phyloP scores from a whole-genome alignment of 2,113 vertebrate species.

The Dermatemys mawii region DNA sequence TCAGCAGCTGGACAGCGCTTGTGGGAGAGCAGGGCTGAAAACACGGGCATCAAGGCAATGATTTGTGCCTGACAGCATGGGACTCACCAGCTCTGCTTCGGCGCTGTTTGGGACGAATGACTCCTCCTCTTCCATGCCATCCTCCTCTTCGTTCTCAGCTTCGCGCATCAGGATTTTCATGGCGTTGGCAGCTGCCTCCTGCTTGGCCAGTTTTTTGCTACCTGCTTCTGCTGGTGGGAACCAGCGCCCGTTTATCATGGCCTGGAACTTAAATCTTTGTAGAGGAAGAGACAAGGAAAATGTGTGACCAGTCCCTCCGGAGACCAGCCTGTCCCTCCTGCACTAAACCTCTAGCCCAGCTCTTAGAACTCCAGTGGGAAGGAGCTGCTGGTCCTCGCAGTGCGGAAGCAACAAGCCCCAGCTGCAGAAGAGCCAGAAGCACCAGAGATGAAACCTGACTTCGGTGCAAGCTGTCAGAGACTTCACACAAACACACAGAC shows the following conservation, averaged over 20 bases:
- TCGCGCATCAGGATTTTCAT: slow-evolving; percentile 87
- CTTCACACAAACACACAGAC: not conserved
- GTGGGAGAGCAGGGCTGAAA: not conserved
- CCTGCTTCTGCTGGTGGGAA: slow-evolving; percentile 93
- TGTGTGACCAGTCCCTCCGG: not conserved
- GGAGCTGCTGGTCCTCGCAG: not conserved
- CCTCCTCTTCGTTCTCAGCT: slow-evolving; percentile 76
- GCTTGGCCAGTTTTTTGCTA: slow-evolving; percentile 95
- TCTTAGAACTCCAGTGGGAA: not conserved
- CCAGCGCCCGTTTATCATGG: slow-evolving; percentile 86
- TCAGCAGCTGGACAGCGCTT: not conserved
- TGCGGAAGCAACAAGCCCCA: not conserved
- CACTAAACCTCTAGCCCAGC: not conserved
- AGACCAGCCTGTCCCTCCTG: not conserved
- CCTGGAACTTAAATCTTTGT: slow-evolving; percentile 94
- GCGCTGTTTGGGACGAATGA: rapidly evolving
- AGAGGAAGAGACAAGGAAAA: slow-evolving; percentile 5
- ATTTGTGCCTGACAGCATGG: not conserved
- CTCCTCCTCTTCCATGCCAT: slow-evolving; percentile 42
- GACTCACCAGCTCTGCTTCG: slow-evolving; percentile 15
- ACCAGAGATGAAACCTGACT: not conserved
- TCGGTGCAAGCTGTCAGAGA: rapidly evolving
- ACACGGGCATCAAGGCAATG: not conserved
- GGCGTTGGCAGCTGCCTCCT: slow-evolving; percentile 90
- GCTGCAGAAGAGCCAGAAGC: rapidly evolving